Evolutionary conservation across 2,113 vertebrate species (phyloP).

Genomic region (Drymodes brunneopygia): DNA sequence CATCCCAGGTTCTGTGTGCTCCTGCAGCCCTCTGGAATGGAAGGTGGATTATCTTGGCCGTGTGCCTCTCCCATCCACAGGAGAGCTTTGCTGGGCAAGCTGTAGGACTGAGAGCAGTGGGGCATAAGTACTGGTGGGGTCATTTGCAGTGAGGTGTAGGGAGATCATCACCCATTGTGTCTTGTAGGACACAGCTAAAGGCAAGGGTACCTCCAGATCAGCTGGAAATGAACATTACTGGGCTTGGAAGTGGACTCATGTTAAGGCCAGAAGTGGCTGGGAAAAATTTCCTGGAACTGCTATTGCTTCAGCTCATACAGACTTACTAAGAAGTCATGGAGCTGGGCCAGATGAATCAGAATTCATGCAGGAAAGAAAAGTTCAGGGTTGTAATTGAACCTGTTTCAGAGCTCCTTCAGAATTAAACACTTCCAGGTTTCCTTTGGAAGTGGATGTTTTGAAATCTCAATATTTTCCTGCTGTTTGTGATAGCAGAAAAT

Average conservation of each 20-base stretch:
- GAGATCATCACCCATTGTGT: accelerated
- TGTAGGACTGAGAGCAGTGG: background rate
- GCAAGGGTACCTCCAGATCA: background rate
- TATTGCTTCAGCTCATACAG: background rate
- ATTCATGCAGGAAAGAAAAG: background rate
- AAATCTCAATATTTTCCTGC: background rate
- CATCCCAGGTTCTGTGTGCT: background rate
- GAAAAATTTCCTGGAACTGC: background rate
- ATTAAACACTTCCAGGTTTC: background rate
- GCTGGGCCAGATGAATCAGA: background rate
- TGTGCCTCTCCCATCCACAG: background rate
- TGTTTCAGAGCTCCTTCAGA: background rate
- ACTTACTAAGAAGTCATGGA: background rate
- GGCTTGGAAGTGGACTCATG: background rate
- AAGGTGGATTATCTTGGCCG: background rate
- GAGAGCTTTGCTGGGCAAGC: background rate
- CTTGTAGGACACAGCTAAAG: background rate
- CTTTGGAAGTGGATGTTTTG: background rate
- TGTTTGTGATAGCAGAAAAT: background rate
- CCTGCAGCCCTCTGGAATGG: background rate
- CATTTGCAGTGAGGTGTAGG: background rate
- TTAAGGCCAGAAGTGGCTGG: background rate
- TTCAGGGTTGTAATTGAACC: background rate
- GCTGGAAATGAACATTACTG: background rate
- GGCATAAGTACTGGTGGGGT: background rate